A percentile compares a stretch with the other conserved stretches of the same genome.
Conservation (phyloP, 2,888 invertebrate genomes). For the Mesorhabditis sp. region DNA sequence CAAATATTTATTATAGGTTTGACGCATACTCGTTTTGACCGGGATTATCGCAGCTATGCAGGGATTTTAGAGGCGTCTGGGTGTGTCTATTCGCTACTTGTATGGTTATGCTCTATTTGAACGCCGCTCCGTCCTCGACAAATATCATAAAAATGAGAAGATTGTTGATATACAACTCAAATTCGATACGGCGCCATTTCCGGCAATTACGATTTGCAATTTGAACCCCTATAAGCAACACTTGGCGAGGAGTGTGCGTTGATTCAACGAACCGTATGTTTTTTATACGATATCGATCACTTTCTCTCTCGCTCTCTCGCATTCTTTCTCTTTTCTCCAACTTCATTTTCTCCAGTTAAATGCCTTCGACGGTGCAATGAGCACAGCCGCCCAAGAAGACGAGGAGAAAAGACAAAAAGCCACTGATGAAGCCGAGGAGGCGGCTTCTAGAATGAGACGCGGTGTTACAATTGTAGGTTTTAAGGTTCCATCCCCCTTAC, state of each 20-base stretch:
- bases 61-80: constrained; percentile 39
- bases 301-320: no score
- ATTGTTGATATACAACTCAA: constrained; percentile 55
- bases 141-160: constrained; percentile 54
- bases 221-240: constrained; percentile 55
- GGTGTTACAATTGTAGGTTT: no score
- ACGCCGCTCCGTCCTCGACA: constrained; percentile 48
- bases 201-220: constrained; percentile 55
- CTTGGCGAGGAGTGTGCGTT: constrained; percentile 47
- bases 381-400: constrained; percentile 35
- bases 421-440: constrained; percentile 6
- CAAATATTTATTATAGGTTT: constrained; percentile 46
- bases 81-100: constrained; percentile 46
- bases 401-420: constrained; percentile 15
- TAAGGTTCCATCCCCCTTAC: neutral
- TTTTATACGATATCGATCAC: neutral
- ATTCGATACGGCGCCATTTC: constrained; percentile 53
- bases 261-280: constrained; percentile 43
- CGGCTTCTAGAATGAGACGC: no score
- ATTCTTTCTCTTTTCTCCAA: neutral
- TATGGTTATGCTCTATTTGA: constrained; percentile 49
- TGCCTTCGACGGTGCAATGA: constrained; percentile 51
- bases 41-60: neutral
- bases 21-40: neutral
- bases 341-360: constrained; percentile 26